Conservation (phyloP, 2,797 vertebrate genomes). For the Remorina albescens region DNA sequence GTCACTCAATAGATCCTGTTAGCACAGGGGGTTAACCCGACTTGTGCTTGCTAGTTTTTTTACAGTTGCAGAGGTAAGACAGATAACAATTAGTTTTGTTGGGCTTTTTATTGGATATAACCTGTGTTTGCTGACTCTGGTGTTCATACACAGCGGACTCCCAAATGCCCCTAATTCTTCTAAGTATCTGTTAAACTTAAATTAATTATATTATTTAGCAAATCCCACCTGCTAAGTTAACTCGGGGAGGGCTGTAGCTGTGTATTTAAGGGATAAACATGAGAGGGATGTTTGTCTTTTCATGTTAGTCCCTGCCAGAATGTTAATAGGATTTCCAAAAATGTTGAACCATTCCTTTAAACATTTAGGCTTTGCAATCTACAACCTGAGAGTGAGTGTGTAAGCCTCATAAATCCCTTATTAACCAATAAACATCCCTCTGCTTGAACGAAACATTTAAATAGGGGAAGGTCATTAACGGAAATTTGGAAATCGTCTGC, state of each 20-base stretch:
- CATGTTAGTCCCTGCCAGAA: slow-evolving; percentile 1
- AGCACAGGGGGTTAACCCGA: background rate
- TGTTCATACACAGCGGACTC: background rate
- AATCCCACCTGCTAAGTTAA: background rate
- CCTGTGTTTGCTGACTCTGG: background rate
- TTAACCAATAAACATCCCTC: slow-evolving; percentile 33
- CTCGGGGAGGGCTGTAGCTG: background rate
- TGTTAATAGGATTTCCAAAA: background rate
- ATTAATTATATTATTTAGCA: background rate
- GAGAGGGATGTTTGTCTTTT: background rate
- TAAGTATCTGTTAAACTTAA: background rate
- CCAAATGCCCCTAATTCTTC: background rate
- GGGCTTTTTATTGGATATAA: too few relatives aligned
- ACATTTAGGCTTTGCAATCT: background rate
- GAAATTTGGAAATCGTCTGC: slow-evolving; percentile 40
- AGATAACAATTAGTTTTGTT: too few relatives aligned
- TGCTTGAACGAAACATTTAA: slow-evolving; percentile 1
- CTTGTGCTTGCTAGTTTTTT: too few relatives aligned
- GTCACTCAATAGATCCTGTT: too few relatives aligned
- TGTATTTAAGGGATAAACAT: slow-evolving; percentile 14
- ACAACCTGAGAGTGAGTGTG: background rate
- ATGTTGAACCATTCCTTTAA: background rate
- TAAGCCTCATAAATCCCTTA: slow-evolving; percentile 5
- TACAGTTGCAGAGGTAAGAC: too few relatives aligned
- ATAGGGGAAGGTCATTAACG: slow-evolving; percentile 20